Evolutionary conservation across 2,113 vertebrate genomes (phyloP).

Genomic region (Cyrtonyx montezumae): DNA sequence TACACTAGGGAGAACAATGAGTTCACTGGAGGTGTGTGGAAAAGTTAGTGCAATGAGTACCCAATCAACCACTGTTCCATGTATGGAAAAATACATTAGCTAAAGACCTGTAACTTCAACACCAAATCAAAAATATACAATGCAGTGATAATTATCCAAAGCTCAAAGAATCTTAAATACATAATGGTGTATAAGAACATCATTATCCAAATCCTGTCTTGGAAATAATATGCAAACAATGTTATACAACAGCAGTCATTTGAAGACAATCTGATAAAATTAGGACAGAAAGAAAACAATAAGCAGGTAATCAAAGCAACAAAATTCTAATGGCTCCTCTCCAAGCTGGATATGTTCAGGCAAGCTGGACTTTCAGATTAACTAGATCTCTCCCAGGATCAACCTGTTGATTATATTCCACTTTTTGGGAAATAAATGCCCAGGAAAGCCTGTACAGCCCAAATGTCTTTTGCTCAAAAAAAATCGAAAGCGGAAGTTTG

Average conservation of each 20-base stretch:
- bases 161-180: neutral
- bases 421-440: neutral
- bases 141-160: neutral
- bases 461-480: neutral
- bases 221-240: neutral
- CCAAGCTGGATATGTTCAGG: neutral
- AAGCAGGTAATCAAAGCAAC: neutral
- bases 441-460: neutral
- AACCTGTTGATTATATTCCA: neutral
- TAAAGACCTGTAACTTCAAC: neutral
- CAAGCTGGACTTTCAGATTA: neutral
- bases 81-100: neutral
- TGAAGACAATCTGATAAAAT: neutral
- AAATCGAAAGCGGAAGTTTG: neutral
- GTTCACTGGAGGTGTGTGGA: neutral
- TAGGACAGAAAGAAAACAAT: neutral
- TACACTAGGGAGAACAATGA: neutral
- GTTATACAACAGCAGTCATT: neutral
- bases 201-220: neutral
- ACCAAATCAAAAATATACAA: neutral
- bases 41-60: neutral
- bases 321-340: neutral
- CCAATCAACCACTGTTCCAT: neutral
- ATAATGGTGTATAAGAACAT: neutral
- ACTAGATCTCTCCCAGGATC: neutral